Percentiles rank a stretch among this genome's conserved stretches.
Conservation (phyloP, 2,113 vertebrate genomes). For the Tursiops truncatus region DNA sequence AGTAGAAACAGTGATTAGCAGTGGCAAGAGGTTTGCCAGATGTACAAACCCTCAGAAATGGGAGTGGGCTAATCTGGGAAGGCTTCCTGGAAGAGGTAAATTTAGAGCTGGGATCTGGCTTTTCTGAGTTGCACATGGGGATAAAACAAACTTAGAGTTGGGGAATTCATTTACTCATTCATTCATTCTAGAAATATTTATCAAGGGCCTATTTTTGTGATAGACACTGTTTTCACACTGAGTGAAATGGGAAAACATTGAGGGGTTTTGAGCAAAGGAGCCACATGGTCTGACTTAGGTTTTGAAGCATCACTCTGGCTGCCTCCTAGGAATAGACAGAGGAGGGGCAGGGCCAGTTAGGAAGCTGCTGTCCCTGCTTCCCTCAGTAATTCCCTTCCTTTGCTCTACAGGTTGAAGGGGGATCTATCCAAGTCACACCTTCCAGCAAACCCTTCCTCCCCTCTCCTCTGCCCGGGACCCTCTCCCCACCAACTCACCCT, state of each 20-base stretch:
- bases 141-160: not conserved
- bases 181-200: not conserved
- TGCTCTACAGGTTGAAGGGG: not conserved
- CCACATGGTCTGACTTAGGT: not conserved
- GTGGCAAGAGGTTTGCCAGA: not conserved
- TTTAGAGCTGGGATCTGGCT: not conserved
- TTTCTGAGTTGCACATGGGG: not conserved
- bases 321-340: not conserved
- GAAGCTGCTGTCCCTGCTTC: not conserved
- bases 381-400: not conserved
- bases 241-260: not conserved
- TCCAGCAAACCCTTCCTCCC: slow-evolving; percentile 52
- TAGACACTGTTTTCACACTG: not conserved
- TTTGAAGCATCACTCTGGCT: not conserved
- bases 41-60: not conserved
- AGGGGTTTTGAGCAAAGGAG: not conserved
- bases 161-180: not conserved
- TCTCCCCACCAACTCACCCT: not conserved
- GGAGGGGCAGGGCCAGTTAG: not conserved
- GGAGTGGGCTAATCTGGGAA: not conserved
- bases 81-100: slow-evolving; percentile 12
- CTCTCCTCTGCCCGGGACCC: not conserved
- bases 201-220: not conserved
- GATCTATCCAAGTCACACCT: not conserved
- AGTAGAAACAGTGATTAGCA: not conserved